phyloP scores from a whole-genome alignment of 2,797 vertebrate genomes.

The Gallinago stenura region DNA sequence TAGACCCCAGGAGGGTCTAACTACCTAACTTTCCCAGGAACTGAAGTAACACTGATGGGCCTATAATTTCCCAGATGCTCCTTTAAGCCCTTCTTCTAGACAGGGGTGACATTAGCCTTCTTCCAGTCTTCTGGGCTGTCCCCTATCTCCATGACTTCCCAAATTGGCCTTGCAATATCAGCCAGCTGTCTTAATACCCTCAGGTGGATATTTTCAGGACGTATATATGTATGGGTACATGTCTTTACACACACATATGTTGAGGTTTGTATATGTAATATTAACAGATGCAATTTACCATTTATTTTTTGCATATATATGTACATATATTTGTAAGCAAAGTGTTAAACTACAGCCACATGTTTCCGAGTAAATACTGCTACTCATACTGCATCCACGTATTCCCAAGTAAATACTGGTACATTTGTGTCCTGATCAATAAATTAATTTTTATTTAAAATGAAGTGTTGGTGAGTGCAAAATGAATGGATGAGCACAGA shows the following conservation, averaged over 20 bases:
- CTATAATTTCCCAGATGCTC: neutral
- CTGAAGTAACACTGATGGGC: neutral
- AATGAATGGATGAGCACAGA: neutral
- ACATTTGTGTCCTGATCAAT: neutral
- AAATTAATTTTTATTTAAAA: neutral
- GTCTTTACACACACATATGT: neutral
- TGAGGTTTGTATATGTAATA: neutral
- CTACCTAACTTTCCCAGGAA: neutral
- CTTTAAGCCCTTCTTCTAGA: neutral
- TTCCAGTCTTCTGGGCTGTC: neutral
- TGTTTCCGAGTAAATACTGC: too few species aligned
- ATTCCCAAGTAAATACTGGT: neutral
- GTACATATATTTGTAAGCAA: fast-evolving
- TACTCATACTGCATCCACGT: neutral
- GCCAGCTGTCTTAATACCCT: neutral
- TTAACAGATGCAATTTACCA: neutral
- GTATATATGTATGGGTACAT: fast-evolving
- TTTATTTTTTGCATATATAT: neutral
- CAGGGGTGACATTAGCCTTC: neutral
- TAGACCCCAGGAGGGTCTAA: neutral
- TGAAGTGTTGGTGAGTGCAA: neutral
- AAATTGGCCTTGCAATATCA: neutral
- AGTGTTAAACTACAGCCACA: neutral
- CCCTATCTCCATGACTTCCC: neutral
- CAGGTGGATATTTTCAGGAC: neutral